phyloP scores from a whole-genome alignment of 2,113 vertebrate genomes.

The Ceyx cyanopectus region DNA sequence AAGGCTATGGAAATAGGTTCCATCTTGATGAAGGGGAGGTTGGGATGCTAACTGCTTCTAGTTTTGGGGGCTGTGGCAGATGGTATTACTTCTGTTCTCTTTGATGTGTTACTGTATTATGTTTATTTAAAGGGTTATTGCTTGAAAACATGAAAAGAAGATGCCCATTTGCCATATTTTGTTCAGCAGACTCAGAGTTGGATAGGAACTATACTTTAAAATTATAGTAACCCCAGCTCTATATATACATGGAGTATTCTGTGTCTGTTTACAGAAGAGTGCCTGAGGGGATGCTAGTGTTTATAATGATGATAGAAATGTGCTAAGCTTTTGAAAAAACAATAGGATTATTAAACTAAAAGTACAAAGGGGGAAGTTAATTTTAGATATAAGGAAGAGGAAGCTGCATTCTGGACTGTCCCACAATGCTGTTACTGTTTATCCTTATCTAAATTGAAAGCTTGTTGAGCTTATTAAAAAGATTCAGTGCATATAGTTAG shows the following conservation, averaged over 20 bases:
- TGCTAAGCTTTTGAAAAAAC: constrained; percentile 17
- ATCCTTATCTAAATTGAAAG: background rate
- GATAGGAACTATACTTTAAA: background rate
- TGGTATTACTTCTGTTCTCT: background rate
- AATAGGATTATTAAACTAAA: background rate
- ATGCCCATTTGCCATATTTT: background rate
- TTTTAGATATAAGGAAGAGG: constrained; percentile 16
- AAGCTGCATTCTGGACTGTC: background rate
- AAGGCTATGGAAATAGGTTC: background rate
- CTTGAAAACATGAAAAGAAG: background rate
- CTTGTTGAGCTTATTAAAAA: background rate
- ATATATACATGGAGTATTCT: background rate
- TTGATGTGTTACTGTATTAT: background rate
- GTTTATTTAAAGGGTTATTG: background rate
- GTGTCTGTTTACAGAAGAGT: background rate
- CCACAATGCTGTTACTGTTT: background rate
- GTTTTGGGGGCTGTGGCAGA: background rate
- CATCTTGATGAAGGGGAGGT: background rate
- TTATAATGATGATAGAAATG: background rate
- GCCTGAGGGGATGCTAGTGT: background rate
- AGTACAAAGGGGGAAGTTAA: background rate
- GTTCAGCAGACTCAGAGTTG: background rate
- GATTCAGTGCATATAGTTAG: background rate
- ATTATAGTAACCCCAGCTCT: background rate
- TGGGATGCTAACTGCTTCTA: background rate